Conservation (phyloP, 2,888 invertebrate species). For the Litoditis marina region DNA sequence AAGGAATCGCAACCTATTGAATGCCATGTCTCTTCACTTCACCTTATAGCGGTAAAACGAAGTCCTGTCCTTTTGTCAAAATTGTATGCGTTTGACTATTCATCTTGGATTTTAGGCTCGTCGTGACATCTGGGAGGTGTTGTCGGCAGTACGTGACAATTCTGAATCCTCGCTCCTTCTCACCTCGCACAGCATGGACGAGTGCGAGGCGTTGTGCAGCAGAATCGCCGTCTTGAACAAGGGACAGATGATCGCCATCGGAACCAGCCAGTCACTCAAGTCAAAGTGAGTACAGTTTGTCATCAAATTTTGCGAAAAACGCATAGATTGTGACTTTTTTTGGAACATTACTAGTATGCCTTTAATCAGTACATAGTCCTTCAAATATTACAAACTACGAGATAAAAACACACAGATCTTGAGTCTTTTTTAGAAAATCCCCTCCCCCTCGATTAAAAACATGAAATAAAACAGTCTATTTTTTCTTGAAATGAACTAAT, state of each 20-base stretch:
- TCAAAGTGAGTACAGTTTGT: slow-evolving; percentile 30
- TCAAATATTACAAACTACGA: neutral
- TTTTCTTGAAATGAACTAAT: too few species aligned
- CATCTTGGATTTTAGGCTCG: slow-evolving; percentile 65
- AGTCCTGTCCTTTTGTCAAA: too few species aligned
- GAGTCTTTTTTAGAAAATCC: too few species aligned
- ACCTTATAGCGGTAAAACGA: too few species aligned
- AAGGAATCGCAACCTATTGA: too few species aligned
- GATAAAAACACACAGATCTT: neutral
- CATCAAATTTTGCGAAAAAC: neutral
- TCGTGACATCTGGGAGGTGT: slow-evolving; percentile 66
- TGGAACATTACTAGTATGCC: too few species aligned
- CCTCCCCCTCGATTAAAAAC: too few species aligned
- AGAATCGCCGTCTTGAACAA: slow-evolving; percentile 57
- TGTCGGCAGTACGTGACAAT: slow-evolving; percentile 33
- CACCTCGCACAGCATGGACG: slow-evolving; percentile 54
- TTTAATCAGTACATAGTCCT: too few species aligned
- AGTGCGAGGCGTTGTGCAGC: slow-evolving; percentile 57
- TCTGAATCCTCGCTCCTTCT: slow-evolving; percentile 46
- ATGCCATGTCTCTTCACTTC: neutral
- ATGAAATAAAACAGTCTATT: too few species aligned
- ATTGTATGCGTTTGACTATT: neutral
- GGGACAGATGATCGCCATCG: slow-evolving; percentile 55
- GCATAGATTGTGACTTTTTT: neutral
- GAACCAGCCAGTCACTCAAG: slow-evolving; percentile 55